Conservation (phyloP, 2,888 invertebrate species). For the Volucella zonaria region DNA sequence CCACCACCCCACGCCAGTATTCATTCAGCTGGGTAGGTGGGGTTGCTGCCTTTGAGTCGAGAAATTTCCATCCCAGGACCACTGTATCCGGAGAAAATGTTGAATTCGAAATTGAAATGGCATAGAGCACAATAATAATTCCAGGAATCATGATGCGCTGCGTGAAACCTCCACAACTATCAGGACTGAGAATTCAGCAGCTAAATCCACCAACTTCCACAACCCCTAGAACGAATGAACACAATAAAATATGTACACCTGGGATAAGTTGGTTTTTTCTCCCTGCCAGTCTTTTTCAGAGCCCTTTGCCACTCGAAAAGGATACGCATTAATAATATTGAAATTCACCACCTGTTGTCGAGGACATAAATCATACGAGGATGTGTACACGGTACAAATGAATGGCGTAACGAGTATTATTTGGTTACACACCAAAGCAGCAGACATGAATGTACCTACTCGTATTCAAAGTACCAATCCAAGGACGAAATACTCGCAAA, state of each 20-base stretch:
- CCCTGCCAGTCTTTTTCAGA: neutral
- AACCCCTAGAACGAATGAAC: conserved; percentile 33
- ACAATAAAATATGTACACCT: conserved; percentile 67
- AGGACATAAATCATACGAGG: conserved; percentile 68
- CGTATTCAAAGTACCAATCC: conserved; percentile 15
- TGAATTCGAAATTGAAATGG: conserved; percentile 66
- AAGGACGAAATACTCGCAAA: conserved; percentile 48
- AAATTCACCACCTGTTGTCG: conserved; percentile 74
- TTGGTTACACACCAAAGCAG: conserved; percentile 46
- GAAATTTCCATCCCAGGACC: conserved; percentile 37
- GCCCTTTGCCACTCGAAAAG: conserved; percentile 31
- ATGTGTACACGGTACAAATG: conserved; percentile 61
- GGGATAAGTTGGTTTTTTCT: conserved; percentile 44
- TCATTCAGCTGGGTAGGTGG: too few relatives aligned
- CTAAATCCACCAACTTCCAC: conserved; percentile 9
- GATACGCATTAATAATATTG: conserved; percentile 72
- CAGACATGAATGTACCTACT: conserved; percentile 8
- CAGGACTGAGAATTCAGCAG: conserved; percentile 13
- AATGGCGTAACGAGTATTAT: conserved; percentile 60
- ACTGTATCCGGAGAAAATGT: conserved; percentile 41
- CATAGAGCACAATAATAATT: conserved; percentile 67
- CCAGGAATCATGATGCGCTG: conserved; percentile 61
- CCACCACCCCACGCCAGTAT: neutral
- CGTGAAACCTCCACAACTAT: conserved; percentile 4
- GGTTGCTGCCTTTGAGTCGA: conserved; percentile 15